A percentile compares a stretch with the other conserved stretches of the same genome.
These are phyloP conservation scores for Pseudopleuronectes americanus DNA, from an alignment of 2,797 vertebrate genomes.

Conservation along the genomic window DNA sequence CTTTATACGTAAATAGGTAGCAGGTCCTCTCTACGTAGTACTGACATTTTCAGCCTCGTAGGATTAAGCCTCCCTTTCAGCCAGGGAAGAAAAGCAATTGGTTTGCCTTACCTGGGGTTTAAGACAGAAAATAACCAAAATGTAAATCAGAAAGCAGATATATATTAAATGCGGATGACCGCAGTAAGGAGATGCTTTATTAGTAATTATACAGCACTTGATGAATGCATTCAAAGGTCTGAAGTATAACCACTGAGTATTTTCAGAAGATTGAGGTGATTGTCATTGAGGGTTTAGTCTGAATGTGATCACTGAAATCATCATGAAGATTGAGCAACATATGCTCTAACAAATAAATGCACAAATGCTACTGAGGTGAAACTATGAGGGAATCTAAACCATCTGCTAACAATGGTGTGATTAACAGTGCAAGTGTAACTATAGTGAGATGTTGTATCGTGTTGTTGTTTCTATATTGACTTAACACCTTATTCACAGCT, in stretches of 20 bases:
- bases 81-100: conserved; percentile 57
- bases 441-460: neutral
- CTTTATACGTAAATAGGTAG: too few species aligned
- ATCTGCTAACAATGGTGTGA: neutral
- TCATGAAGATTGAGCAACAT: neutral
- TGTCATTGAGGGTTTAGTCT: conserved; percentile 10
- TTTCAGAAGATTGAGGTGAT: conserved; percentile 8
- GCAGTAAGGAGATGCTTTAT: conserved; percentile 28
- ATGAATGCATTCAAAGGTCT: conserved; percentile 33
- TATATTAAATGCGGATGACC: conserved; percentile 35
- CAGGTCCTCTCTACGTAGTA: too few species aligned
- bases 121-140: conserved; percentile 53
- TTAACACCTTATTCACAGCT: neutral
- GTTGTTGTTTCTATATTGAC: neutral
- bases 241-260: neutral
- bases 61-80: too few species aligned
- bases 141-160: conserved; percentile 43
- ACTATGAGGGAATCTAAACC: neutral
- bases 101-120: conserved; percentile 57
- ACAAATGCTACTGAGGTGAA: conserved; percentile 12
- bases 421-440: neutral
- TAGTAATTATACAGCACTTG: conserved; percentile 22
- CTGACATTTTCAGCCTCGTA: too few species aligned
- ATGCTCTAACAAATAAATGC: conserved; percentile 8
- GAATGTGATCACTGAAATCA: conserved; percentile 1